Evolutionary conservation across 2,113 vertebrate species (phyloP).

Genomic region (Labeo rohita): DNA sequence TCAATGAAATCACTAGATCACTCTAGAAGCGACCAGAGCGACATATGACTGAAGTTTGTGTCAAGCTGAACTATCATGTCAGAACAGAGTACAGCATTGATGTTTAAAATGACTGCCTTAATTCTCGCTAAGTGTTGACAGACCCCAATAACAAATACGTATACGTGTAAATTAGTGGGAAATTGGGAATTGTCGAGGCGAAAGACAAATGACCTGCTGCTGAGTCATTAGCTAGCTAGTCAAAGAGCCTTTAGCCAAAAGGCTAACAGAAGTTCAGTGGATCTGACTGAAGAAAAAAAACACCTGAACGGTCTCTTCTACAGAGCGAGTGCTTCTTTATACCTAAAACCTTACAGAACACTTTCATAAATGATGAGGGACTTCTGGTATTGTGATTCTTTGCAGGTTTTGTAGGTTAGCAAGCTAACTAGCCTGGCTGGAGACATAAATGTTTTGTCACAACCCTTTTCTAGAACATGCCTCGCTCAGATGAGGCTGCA

Average conservation of each 20-base stretch:
- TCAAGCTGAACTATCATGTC: conserved; percentile 24
- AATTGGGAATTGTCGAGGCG: background rate
- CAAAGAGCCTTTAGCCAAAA: conserved; percentile 61
- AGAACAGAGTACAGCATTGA: background rate
- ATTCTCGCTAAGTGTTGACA: background rate
- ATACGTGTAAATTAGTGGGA: background rate
- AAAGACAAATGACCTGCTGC: conserved; percentile 62
- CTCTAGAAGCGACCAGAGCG: conserved; percentile 1
- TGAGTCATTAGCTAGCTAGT: conserved; percentile 78
- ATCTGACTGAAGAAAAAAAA: background rate
- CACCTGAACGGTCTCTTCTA: background rate
- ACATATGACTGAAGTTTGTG: conserved; percentile 40
- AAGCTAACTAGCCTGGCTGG: conserved; percentile 18
- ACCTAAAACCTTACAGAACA: background rate
- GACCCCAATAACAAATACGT: background rate
- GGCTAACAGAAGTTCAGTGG: conserved; percentile 29
- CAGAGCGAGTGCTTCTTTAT: background rate
- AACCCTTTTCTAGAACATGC: conserved; percentile 3
- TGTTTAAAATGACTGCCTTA: background rate
- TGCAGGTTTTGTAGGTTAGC: background rate
- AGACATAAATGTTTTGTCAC: conserved; percentile 9
- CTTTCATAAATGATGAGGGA: background rate
- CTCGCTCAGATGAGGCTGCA: background rate
- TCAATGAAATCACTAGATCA: conserved; percentile 14
- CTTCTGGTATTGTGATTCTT: background rate